Evolutionary conservation across 2,113 vertebrate species (phyloP).

Genomic region (Fukomys damarensis): DNA sequence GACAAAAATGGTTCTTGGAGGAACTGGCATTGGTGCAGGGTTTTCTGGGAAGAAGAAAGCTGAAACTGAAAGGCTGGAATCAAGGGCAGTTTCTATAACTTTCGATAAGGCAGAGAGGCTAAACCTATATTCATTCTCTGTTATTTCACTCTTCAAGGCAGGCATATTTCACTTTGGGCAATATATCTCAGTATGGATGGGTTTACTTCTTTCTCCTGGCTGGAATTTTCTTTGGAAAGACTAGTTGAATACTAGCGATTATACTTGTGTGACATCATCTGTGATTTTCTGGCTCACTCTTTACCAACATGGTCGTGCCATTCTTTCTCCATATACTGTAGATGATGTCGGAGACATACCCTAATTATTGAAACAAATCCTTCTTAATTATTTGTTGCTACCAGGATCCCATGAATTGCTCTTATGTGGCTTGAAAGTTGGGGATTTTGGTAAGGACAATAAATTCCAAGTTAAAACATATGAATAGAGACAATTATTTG

Average conservation of each 20-base stretch:
- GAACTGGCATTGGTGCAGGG: neutral
- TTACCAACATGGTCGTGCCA: neutral
- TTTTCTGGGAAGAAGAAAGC: neutral
- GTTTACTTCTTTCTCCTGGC: neutral
- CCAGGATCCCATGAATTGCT: neutral
- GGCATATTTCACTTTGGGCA: neutral
- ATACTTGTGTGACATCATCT: neutral
- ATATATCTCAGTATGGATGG: neutral
- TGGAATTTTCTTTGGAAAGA: constrained; percentile 31
- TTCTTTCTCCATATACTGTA: neutral
- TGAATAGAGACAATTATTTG: constrained; percentile 19
- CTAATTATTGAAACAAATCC: neutral
- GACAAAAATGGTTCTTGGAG: neutral
- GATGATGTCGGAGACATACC: neutral
- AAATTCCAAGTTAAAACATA: constrained; percentile 46
- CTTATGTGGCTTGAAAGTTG: neutral
- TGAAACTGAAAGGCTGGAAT: neutral
- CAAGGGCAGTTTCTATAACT: neutral
- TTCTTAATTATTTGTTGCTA: constrained; percentile 5
- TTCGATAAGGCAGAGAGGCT: neutral
- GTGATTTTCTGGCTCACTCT: neutral
- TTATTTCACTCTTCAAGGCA: neutral
- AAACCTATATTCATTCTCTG: neutral
- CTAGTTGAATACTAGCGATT: neutral
- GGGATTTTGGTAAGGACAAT: constrained; percentile 13